phyloP scores from a whole-genome alignment of 2,113 vertebrate species.

The Paraplagusia blochii region DNA sequence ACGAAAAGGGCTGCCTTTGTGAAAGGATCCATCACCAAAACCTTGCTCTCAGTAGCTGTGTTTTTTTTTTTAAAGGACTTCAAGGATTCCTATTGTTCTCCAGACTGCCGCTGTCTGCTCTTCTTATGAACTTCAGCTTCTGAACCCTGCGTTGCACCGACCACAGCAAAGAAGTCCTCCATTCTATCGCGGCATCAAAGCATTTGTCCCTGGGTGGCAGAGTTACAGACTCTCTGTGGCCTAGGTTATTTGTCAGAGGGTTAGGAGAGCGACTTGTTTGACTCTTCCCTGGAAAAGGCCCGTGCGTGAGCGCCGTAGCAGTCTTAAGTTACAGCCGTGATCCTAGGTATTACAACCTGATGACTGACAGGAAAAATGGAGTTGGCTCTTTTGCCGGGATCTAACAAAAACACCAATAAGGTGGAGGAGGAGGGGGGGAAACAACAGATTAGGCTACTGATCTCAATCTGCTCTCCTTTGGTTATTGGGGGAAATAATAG shows the following conservation, averaged over 20 bases:
- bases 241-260: conserved; percentile 70
- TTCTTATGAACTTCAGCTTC: conserved; percentile 27
- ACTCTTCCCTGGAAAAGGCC: conserved; percentile 59
- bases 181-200: conserved; percentile 68
- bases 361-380: conserved; percentile 77
- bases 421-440: conserved; percentile 66
- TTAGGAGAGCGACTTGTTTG: conserved; percentile 78
- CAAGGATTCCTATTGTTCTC: conserved; percentile 31
- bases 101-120: conserved; percentile 16
- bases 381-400: conserved; percentile 62
- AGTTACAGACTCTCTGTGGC: conserved; percentile 80
- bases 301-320: conserved; percentile 60
- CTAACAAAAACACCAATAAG: conserved; percentile 75
- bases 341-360: conserved; percentile 77
- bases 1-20: conserved; percentile 12
- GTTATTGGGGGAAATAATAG: conserved; percentile 79
- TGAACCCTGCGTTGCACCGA: conserved; percentile 6
- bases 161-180: conserved; percentile 50
- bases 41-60: conserved; percentile 13
- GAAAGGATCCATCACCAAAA: conserved; percentile 21
- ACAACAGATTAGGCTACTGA: conserved; percentile 73
- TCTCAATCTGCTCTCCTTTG: conserved; percentile 68
- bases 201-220: conserved; percentile 62
- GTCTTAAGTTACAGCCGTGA: conserved; percentile 74
- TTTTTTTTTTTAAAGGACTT: conserved; percentile 27